Base-by-base conservation (phyloP, 2,888 invertebrate species). In the Drosophila peninsularis region DNA sequence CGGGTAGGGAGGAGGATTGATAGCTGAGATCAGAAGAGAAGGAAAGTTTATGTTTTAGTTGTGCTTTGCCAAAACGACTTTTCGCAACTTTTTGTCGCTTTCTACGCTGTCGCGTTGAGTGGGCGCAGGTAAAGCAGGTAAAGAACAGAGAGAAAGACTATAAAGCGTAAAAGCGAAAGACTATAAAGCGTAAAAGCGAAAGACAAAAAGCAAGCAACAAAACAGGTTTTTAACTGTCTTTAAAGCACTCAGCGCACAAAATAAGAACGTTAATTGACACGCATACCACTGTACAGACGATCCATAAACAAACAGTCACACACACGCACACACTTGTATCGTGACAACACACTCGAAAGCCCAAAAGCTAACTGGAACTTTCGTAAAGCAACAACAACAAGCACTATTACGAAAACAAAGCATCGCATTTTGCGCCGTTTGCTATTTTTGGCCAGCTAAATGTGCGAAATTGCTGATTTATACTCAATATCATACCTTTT, bases 191-290 rank as follows among this genome's bases (percentile, higher is more conserved):
- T 30, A 56, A 56, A 67, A 56, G 66, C 50, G 76, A 73, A 62
- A 69, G 66, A 54, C 62, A 67, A 69, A 58, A 27, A 27, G 62
- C 57, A 55, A 72, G 50, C 54, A 61, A 49, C 52, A 67, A 71
- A 88, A 82, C 83, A 75, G 87, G 83, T 83, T 83, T 79, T 62
- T 1, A 41, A 75, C 72, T 63, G 79, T 82, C 68, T 71, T 81
- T 57, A 53, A 72, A 19, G 45, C 63, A 65, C 37, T 66, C 69
- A 58, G 11, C 50, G 30, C 58, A 61, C 60, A 81, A 78, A 62
- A 78, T 71, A 79, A 78, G 75, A 78, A 71, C 86, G 80, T 65
- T 83, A 88, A 83, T 83, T 83, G 76, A 82, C 73, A 78, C 88
- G 57, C 78, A 88, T 65, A 84, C 82, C 63, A 45, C 13, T 49